These are phyloP conservation scores for Sthenelais limicola DNA, from an alignment of 2,888 invertebrate genomes.

Conservation along the genomic window DNA sequence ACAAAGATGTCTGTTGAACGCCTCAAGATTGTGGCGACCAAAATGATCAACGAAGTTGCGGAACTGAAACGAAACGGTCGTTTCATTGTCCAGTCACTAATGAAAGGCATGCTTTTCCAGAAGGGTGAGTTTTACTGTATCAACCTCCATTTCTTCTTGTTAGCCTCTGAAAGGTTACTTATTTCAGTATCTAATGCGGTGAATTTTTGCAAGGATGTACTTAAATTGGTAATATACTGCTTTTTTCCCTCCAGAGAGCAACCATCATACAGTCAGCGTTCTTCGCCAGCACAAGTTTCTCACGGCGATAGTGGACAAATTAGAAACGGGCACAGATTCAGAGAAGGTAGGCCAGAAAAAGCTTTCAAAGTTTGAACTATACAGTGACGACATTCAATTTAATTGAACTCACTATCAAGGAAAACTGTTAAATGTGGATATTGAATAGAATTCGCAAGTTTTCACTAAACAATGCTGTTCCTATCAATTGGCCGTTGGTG, in stretches of 20 bases:
- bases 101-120: conserved; percentile 77
- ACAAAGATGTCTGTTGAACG: conserved; percentile 83
- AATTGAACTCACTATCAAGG: not conserved
- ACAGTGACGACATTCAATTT: too few relatives aligned
- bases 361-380: too few relatives aligned
- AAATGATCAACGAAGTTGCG: conserved; percentile 86
- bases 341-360: conserved; percentile 15
- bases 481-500: too few relatives aligned
- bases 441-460: too few relatives aligned
- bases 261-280: conserved; percentile 81
- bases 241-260: conserved; percentile 77
- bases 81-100: conserved; percentile 78
- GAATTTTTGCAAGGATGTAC: not conserved
- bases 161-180: not conserved
- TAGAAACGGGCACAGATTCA: conserved; percentile 62
- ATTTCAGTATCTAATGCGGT: not conserved
- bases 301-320: conserved; percentile 77
- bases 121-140: conserved; percentile 72
- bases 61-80: conserved; percentile 83
- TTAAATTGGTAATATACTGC: not conserved
- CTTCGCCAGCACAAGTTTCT: conserved; percentile 85
- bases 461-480: too few relatives aligned
- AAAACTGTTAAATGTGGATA: not conserved
- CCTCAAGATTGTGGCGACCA: conserved; percentile 83
- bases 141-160: not conserved